Evolutionary conservation across 2,113 vertebrate genomes (phyloP), one percentile per base, ranked within the genome.

Genomic region (Microcebus tavaratra): DNA sequence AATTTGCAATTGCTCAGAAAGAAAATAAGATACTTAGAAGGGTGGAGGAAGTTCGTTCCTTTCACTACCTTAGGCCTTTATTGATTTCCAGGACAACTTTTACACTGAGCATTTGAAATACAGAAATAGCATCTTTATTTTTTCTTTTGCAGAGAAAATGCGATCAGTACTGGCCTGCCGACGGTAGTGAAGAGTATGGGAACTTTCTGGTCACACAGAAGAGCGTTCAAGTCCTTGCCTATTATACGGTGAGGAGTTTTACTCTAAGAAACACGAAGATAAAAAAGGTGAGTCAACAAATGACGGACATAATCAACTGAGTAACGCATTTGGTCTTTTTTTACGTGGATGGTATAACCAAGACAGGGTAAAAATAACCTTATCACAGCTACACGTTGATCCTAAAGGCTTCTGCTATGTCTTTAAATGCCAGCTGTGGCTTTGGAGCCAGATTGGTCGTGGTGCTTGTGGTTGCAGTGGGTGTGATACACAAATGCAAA

Each of bases 141-240:
- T 97, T 5, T 97, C 93, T 95, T 73, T 97, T 89, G 90, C 98
- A 99, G 99, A 99, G 99, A 97, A 99, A 99, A 97, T 99, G 99
- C 99, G 99, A 99, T 96, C 99, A 99, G 96, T 99, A 99, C 96
- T 99, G 99, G 99, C 99, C 99, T 34, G 78, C 97, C 0, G 99
- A 99, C 97, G 99, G 98, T 36, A 99, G 99, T 96, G 99, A 99
- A 98, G 99, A 99, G 94, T 99, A 99, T 59, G 99, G 99, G 67
- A 98, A 98, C 95, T 99, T 99, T 95, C 97, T 99, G 97, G 99
- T 99, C 97, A 99, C 99, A 75, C 98, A 99, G 95, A 99, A 99
- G 97, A 99, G 98, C 96, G 99, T 98, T 83, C 98, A 98, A 72
- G 98, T 98, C 31, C 98, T 99, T 85, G 99, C 99, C 29, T 99